Evolutionary conservation across 2,888 invertebrate species (phyloP), one percentile per base, ranked within the genome.

Genomic region (Noctuana brunneofusca): DNA sequence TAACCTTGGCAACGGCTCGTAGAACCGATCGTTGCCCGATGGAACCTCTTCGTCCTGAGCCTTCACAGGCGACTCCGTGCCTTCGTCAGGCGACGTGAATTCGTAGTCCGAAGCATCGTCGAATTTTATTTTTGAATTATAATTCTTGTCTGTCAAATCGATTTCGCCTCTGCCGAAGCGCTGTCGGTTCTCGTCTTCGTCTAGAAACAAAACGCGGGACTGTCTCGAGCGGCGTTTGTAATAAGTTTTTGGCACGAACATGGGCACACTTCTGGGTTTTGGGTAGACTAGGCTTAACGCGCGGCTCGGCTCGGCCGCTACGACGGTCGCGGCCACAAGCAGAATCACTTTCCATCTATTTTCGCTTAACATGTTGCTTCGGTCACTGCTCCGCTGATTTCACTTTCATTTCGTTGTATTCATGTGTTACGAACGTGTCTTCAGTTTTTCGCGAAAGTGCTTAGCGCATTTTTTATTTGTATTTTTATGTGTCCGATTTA

Each of bases 321-420:
- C 81, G 30, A 81, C 80, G 67, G 84, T 78, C 74, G 84, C 83
- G 62, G 78, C 81, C 54, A 86, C 80, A 58, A 91, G 76, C 72
- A 92, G 72, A 72, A 90, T 73, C 74, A 92, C 89, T 90, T 91
- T 92, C 92, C 90, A 92, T 79, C 79, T 81, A 79, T 87, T 85
- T 80, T 83, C 87, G 80, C 85, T 82, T 30, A 84, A 85, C 92
- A 92, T 92, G 79, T 86, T 90, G 83, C 53, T 35, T 71, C 87
- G 89, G 88, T 89, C 89, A 89, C 77, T 88, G 88, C 75, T 79
- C 87, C 71, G 74, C 63, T 18, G 75, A 70, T 82, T 84, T 85
- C 89, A 90, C 90, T 90, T 89, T 90, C 90, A 89, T 89, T 81
- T 80, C 83, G 75, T 74, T 68, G 49, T 35, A 16, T 30, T 52